Percentiles rank a stretch among this genome's conserved stretches.
These are phyloP conservation scores for Pemphigus obesinymphae DNA, from an alignment of 1,140 invertebrate genomes.

Conservation along the genomic window DNA sequence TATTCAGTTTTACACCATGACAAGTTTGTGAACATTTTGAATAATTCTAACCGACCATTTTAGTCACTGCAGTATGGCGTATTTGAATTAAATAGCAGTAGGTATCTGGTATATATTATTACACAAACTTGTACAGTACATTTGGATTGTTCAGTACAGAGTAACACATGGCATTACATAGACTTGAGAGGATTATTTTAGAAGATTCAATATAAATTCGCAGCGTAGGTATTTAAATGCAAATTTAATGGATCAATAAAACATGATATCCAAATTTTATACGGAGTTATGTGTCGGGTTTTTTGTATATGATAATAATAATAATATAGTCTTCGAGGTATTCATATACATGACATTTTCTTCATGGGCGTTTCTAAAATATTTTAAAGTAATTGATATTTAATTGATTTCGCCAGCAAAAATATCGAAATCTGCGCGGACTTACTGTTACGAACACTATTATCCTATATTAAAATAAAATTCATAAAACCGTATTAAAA, in stretches of 20 bases:
- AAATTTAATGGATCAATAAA: background rate
- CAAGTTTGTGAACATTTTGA: too few relatives aligned
- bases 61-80: too few relatives aligned
- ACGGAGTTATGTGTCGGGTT: too few relatives aligned
- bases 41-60: too few relatives aligned
- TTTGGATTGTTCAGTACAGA: background rate
- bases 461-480: background rate
- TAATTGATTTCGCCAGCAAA: background rate
- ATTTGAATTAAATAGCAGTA: background rate
- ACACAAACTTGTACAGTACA: background rate
- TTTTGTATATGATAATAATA: too few relatives aligned
- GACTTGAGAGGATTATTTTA: background rate
- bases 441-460: too few relatives aligned
- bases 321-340: background rate
- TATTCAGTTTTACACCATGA: too few relatives aligned
- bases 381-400: background rate
- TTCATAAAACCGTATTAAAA: background rate
- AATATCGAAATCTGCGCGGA: background rate
- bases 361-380: background rate
- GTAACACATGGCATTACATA: background rate
- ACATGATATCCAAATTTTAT: background rate
- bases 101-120: background rate
- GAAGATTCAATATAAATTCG: background rate
- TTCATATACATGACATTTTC: background rate
- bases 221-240: background rate